phyloP scores from a whole-genome alignment of 2,888 invertebrate species.

The Dorcus hopei region DNA sequence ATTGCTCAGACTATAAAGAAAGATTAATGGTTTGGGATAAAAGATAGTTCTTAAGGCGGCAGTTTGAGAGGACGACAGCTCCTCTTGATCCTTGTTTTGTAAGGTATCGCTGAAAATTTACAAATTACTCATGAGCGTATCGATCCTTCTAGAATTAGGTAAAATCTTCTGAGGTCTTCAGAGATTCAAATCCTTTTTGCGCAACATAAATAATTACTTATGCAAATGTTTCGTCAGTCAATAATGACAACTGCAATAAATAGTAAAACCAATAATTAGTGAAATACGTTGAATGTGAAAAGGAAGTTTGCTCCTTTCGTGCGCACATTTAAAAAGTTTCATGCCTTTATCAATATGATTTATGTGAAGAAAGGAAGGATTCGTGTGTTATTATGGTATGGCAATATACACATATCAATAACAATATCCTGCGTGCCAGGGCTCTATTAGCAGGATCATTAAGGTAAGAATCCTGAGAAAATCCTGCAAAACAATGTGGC shows the following conservation, averaged over 20 bases:
- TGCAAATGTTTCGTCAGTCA: too few relatives aligned
- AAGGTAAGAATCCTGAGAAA: constrained; percentile 33
- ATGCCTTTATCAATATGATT: not conserved
- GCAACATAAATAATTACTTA: too few relatives aligned
- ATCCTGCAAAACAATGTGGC: constrained; percentile 30
- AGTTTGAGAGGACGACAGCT: constrained; percentile 22
- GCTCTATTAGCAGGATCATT: constrained; percentile 35
- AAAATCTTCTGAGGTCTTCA: too few relatives aligned
- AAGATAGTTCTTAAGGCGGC: constrained; percentile 39
- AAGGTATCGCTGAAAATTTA: not conserved
- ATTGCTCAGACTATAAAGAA: constrained; percentile 4
- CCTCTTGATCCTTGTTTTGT: constrained; percentile 15
- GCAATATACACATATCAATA: constrained; percentile 25
- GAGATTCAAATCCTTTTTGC: too few relatives aligned
- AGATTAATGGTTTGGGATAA: constrained; percentile 22
- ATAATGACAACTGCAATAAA: too few relatives aligned
- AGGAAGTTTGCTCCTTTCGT: not conserved
- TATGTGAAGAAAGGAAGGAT: not conserved
- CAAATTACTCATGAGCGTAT: too few relatives aligned
- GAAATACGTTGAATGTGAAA: too few relatives aligned
- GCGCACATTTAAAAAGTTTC: not conserved
- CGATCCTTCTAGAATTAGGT: too few relatives aligned
- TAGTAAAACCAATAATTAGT: too few relatives aligned
- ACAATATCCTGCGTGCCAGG: constrained; percentile 34
- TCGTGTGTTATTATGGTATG: not conserved